A percentile compares a stretch with the other conserved stretches of the same genome.
Evolutionary conservation across 2,888 invertebrate genomes (phyloP).

Genomic region (Panorpa germanica): DNA sequence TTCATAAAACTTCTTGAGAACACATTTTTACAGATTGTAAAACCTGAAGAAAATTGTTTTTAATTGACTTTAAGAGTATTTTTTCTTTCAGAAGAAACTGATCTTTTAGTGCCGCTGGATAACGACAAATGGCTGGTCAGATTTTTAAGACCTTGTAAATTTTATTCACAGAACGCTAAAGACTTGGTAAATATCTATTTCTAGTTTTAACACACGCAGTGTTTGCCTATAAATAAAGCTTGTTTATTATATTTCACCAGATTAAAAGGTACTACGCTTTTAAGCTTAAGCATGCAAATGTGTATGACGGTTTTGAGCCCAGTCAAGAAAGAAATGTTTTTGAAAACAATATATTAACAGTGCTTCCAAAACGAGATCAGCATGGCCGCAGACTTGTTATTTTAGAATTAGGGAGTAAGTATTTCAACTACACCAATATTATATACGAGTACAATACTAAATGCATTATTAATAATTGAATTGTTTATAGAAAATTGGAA

Average conservation of each 20-base stretch:
- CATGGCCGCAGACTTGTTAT: constrained; percentile 56
- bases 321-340: constrained; percentile 60
- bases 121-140: constrained; percentile 64
- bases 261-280: constrained; percentile 67
- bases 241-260: constrained; percentile 28
- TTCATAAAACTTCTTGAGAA: no score
- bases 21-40: no score
- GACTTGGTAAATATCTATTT: constrained; percentile 45
- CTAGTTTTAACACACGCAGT: no score
- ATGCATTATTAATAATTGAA: constrained; percentile 4
- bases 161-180: constrained; percentile 69
- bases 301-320: constrained; percentile 51
- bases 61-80: no score
- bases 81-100: constrained; percentile 43
- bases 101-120: constrained; percentile 45
- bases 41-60: no score
- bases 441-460: background rate
- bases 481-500: constrained; percentile 57
- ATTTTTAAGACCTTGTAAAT: constrained; percentile 75
- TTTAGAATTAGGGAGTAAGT: constrained; percentile 64
- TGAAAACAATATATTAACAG: constrained; percentile 57
- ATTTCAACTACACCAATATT: constrained; percentile 6
- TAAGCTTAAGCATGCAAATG: constrained; percentile 54
- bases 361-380: constrained; percentile 63
- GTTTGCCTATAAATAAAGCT: no score